A percentile compares a stretch with the other conserved stretches of the same genome.
These are phyloP conservation scores for Mus musculus DNA, from an alignment of 2,113 vertebrate genomes.

Conservation along the genomic window GRCm39 chr5:93213501-93214000, in stretches of 20 bases:
- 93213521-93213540: neutral
- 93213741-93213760: neutral
- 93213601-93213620: neutral
- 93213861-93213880: slow-evolving; percentile 40
- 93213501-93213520: neutral
- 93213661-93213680: neutral
- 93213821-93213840: neutral
- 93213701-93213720: neutral
- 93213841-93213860: neutral
- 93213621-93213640: neutral
- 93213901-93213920: neutral
- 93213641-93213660: neutral
- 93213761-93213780: neutral
- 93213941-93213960: neutral
- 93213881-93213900: slow-evolving; percentile 43
- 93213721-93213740: neutral
- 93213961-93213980: neutral
- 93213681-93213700: neutral
- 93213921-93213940: slow-evolving; percentile 46
- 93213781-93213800: neutral
- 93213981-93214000: slow-evolving; percentile 45
- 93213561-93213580: neutral
- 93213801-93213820: slow-evolving; percentile 38
- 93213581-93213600: neutral
- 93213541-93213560: neutral